phyloP scores from a whole-genome alignment of 2,113 vertebrate genomes.

The Perca flavescens region DNA sequence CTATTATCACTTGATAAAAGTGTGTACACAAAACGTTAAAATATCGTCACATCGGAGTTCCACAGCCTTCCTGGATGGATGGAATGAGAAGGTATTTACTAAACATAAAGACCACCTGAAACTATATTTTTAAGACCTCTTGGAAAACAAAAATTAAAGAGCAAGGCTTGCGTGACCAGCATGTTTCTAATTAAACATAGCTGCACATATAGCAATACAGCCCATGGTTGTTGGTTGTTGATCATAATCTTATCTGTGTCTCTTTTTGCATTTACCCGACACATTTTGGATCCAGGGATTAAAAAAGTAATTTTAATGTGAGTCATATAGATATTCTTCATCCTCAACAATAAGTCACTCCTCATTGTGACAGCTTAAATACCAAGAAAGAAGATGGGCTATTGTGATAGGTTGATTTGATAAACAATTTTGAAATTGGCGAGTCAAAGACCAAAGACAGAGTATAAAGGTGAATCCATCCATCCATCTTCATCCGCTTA shows the following conservation, averaged over 20 bases:
- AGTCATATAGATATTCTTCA: not conserved
- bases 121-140: not conserved
- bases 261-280: not conserved
- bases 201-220: not conserved
- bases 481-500: no score
- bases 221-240: not conserved
- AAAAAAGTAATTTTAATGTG: not conserved
- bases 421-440: no score
- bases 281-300: not conserved
- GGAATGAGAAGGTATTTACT: not conserved
- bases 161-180: not conserved
- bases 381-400: not conserved
- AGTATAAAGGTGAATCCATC: no score
- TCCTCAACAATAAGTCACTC: not conserved
- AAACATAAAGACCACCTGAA: not conserved
- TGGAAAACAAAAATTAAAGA: not conserved
- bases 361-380: not conserved
- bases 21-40: constrained; percentile 53
- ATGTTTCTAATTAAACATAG: not conserved
- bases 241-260: not conserved
- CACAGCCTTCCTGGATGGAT: not conserved
- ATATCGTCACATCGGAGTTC: not conserved
- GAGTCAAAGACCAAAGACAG: no score
- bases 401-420: no score
- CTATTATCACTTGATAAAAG: constrained; percentile 34